Evolutionary conservation across 2,888 invertebrate species (phyloP).

Genomic region (Horisme vitalbata): DNA sequence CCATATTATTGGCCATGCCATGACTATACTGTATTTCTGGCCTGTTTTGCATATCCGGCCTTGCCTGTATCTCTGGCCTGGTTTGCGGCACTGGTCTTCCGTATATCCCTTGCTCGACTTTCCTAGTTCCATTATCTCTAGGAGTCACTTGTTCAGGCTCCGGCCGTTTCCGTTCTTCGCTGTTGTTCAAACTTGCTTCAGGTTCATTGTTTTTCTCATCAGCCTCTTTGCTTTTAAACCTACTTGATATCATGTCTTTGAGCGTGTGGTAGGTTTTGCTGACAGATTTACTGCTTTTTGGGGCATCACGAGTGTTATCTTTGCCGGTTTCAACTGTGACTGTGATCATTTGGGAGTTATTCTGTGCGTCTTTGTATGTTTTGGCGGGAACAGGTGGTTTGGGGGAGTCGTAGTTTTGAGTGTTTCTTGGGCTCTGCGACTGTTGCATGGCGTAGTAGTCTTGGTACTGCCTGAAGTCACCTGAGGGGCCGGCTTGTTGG

Average conservation of each 20-base stretch:
- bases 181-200: conserved; percentile 83
- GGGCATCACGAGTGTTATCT: conserved; percentile 80
- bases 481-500: conserved; percentile 76
- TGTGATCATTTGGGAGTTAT: conserved; percentile 77
- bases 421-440: conserved; percentile 63
- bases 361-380: conserved; percentile 71
- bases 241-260: conserved; percentile 92
- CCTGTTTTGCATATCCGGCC: conserved; percentile 38
- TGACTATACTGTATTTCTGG: conserved; percentile 66
- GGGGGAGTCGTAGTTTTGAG: conserved; percentile 72
- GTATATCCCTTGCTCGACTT: conserved; percentile 84
- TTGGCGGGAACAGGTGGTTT: conserved; percentile 79
- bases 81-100: conserved; percentile 82
- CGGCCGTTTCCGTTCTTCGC: conserved; percentile 81
- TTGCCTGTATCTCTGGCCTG: conserved; percentile 60
- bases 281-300: conserved; percentile 85
- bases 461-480: conserved; percentile 79
- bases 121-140: conserved; percentile 72
- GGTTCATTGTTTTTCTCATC: conserved; percentile 80
- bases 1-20: conserved; percentile 69
- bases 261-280: conserved; percentile 91
- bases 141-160: conserved; percentile 70
- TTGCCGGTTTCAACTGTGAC: conserved; percentile 84
- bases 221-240: conserved; percentile 86
- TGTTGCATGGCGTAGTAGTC: conserved; percentile 79